A percentile compares a stretch with the other conserved stretches of the same genome.
Conservation (phyloP, 2,888 invertebrate species). For the Ophioninae sp. region DNA sequence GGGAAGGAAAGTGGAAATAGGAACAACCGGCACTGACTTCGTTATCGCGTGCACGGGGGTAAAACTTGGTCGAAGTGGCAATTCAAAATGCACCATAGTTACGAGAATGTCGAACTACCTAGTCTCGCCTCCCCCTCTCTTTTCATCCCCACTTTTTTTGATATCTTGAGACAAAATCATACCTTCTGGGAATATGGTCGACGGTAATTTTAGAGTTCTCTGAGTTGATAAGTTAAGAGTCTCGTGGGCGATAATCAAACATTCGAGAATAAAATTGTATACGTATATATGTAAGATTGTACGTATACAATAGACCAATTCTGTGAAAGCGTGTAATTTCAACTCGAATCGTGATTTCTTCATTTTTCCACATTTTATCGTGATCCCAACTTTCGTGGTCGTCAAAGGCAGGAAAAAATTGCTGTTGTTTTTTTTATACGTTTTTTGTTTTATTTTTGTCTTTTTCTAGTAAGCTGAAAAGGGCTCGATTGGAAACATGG, state of each 20-base stretch:
- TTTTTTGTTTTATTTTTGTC: not conserved
- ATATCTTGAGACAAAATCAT: constrained; percentile 44
- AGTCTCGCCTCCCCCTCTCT: not conserved
- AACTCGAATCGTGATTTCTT: constrained; percentile 45
- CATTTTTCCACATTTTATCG: constrained; percentile 33
- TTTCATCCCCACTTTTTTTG: not conserved
- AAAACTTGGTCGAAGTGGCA: constrained; percentile 29
- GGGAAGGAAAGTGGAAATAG: not conserved
- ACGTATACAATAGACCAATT: constrained; percentile 3
- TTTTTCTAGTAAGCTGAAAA: too few species aligned
- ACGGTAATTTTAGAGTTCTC: constrained; percentile 11
- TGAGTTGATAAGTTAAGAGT: not conserved
- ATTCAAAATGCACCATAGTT: constrained; percentile 23
- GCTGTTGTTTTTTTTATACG: not conserved
- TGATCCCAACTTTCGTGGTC: not conserved
- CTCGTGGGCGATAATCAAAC: constrained; percentile 21
- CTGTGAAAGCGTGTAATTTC: constrained; percentile 35
- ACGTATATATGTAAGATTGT: not conserved
- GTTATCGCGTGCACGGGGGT: constrained; percentile 58
- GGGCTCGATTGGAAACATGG: not conserved
- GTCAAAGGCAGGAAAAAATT: not conserved
- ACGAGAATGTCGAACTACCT: constrained; percentile 22
- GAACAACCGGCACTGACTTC: constrained; percentile 38
- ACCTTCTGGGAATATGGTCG: constrained; percentile 19
- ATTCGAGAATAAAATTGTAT: constrained; percentile 30